Evolutionary conservation across 2,113 vertebrate species (phyloP).

Genomic region (Rhea americana): DNA sequence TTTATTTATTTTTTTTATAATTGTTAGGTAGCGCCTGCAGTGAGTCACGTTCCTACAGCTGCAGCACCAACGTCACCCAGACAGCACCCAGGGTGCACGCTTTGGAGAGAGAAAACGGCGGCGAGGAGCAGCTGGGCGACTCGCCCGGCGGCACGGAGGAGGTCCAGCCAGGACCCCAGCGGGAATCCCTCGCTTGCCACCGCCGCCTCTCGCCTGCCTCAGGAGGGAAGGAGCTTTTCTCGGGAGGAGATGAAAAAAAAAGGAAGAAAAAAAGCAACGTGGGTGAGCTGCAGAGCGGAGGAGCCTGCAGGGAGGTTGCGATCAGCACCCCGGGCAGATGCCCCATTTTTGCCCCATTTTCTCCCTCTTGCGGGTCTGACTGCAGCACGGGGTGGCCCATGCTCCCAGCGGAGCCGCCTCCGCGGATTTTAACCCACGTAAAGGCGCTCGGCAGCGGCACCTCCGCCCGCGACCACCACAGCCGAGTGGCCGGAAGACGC

Average conservation of each 20-base stretch:
- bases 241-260: neutral
- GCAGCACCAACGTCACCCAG: neutral
- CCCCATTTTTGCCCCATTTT: too few species aligned
- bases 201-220: neutral
- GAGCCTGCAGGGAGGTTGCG: neutral
- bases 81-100: neutral
- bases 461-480: too few species aligned
- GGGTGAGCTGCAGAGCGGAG: neutral
- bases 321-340: too few species aligned
- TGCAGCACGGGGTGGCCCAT: too few species aligned
- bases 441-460: too few species aligned
- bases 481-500: fast-evolving
- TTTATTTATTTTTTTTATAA: constrained; percentile 21
- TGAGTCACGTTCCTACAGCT: constrained; percentile 13
- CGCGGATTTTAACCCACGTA: too few species aligned
- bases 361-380: too few species aligned
- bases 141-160: neutral
- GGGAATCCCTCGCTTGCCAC: too few species aligned
- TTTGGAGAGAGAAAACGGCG: neutral
- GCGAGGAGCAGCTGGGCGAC: neutral
- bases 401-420: too few species aligned
- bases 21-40: neutral
- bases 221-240: neutral
- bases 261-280: too few species aligned
- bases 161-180: neutral